A percentile compares a stretch with the other conserved stretches of the same genome.
Conservation (phyloP, 2,888 invertebrate species). For the Muscina levida region DNA sequence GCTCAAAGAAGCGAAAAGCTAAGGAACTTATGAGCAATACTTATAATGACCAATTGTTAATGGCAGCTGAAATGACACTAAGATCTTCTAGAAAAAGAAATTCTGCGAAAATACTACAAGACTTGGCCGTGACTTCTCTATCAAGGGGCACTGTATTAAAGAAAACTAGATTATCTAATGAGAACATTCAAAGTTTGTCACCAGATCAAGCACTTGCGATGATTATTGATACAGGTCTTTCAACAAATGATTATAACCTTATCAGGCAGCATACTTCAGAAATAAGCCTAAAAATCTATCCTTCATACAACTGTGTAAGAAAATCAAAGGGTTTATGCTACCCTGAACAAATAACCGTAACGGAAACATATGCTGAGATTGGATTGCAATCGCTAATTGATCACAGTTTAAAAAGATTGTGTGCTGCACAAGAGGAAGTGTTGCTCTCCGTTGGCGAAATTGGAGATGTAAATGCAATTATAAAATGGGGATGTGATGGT, state of each 20-base stretch:
- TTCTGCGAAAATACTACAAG: slow-evolving; percentile 25
- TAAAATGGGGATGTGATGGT: too few relatives aligned
- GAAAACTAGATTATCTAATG: neutral
- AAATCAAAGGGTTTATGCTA: neutral
- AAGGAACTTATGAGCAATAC: neutral
- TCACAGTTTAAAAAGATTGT: neutral
- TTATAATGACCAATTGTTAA: slow-evolving; percentile 26
- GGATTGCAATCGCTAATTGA: slow-evolving; percentile 6
- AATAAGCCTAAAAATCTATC: neutral
- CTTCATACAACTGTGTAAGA: neutral
- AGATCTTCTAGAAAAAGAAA: slow-evolving; percentile 20
- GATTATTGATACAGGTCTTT: slow-evolving; percentile 16
- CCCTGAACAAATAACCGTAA: slow-evolving; percentile 2
- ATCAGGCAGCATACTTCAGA: neutral
- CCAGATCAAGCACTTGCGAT: slow-evolving; percentile 34
- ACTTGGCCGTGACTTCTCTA: neutral
- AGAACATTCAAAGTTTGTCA: slow-evolving; percentile 5
- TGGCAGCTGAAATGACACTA: slow-evolving; percentile 26
- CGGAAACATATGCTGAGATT: neutral
- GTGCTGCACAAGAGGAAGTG: slow-evolving; percentile 10
- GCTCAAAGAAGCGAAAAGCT: slow-evolving; percentile 12
- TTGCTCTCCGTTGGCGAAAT: too few relatives aligned
- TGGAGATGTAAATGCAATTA: neutral
- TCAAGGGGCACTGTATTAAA: slow-evolving; percentile 32
- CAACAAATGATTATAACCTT: slow-evolving; percentile 1